Base-by-base conservation (phyloP, 2,888 invertebrate species). In the Philereme vetulata region DNA sequence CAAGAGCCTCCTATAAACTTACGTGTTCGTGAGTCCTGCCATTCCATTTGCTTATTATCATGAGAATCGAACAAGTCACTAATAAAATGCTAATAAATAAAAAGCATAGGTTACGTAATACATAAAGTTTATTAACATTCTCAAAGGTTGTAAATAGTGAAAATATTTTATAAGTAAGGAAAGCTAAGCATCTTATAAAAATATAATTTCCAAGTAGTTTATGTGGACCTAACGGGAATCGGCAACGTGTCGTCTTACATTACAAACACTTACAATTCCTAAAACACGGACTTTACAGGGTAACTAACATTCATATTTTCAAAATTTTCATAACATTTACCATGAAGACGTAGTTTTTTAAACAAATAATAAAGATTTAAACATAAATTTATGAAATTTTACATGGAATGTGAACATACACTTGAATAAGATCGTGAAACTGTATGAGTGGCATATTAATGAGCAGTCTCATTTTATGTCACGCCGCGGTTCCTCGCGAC, bases 101-200 rank as follows among this genome's bases (percentile, higher is more conserved):
- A 65, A 75, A 46, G 72, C 66, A 50, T 53, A 64, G 56, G 45
- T 51, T 70, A 63, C 59, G 82, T 76, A 84, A 81, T 90, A 89
- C 85, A 89, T 88, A 86, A 84, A 84, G 76, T 88, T 91, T 90
- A 89, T 90, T 82, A 86, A 84, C 85, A 79, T 81, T 77, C 80
- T 85, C 75, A 80, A 76, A 82, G 76, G 81, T 81, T 91, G 90
- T 90, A 92, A 91, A 91, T 90, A 92, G 87, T 87, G 82, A 77
- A 85, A 86, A 85, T 84, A 83, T 85, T 84, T 84, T 78, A 82
- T 84, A 86, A 84, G 82, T 86, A 85, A 84, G 83, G 86, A 88
- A 91, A 91, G 92, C 92, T 90, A 91, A 91, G 92, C 92, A 84
- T 90, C 82, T 90, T 91, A 92, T 80, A 91, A 92, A 91, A 92